A percentile compares a stretch with the other conserved stretches of the same genome.
Evolutionary conservation across 2,888 invertebrate genomes (phyloP).

Genomic region (Aphidoletes aphidimyza): DNA sequence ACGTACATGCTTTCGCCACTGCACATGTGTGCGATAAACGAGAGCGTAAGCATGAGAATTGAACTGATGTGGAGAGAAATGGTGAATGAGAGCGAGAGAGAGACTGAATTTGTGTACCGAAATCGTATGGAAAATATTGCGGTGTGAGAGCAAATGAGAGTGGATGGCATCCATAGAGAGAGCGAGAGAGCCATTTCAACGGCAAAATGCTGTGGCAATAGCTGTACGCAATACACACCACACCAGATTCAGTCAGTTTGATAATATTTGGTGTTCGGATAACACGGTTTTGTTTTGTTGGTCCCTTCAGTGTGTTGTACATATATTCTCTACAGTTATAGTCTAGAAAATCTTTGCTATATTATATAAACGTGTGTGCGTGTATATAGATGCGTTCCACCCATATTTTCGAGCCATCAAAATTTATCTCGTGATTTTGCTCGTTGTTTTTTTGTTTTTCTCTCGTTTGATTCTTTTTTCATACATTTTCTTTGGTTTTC

Average conservation of each 20-base stretch:
- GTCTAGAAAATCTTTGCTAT: constrained; percentile 25
- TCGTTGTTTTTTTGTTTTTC: neutral
- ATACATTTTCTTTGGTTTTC: neutral
- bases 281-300: constrained; percentile 51
- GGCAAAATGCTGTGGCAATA: neutral
- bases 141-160: neutral
- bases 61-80: too few species aligned
- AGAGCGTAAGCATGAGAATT: neutral
- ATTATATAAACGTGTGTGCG: constrained; percentile 51
- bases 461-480: neutral
- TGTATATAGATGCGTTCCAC: constrained; percentile 47
- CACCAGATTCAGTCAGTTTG: constrained; percentile 43
- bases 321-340: constrained; percentile 42
- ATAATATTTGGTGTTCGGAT: constrained; percentile 49
- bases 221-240: constrained; percentile 34
- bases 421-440: constrained; percentile 11
- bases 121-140: neutral
- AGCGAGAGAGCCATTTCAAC: neutral
- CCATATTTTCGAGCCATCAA: constrained; percentile 49
- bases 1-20: neutral
- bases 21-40: constrained; percentile 3
- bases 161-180: too few species aligned
- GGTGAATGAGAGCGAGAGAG: neutral
- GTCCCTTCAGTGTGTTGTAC: constrained; percentile 11
- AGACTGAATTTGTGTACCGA: neutral